Evolutionary conservation across 2,888 invertebrate genomes (phyloP).

Genomic region (Drosophila austrosaltans): DNA sequence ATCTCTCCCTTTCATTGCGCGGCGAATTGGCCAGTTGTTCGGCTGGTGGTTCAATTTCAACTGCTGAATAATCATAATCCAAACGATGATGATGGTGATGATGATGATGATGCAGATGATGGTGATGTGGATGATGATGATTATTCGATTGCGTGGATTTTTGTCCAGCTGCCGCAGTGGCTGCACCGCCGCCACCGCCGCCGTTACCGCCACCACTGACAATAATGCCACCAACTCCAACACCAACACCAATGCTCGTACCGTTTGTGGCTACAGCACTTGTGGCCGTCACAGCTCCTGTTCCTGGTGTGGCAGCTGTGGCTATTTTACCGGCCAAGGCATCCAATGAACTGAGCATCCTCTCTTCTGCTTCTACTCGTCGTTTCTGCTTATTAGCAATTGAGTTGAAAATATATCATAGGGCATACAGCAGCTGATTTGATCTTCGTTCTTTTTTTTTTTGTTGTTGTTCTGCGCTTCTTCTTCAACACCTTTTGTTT

Average conservation of each 20-base stretch:
- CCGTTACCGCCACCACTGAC: constrained; percentile 47
- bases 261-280: constrained; percentile 55
- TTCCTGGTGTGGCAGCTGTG: constrained; percentile 86
- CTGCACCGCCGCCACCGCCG: constrained; percentile 38
- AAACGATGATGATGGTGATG: constrained; percentile 57
- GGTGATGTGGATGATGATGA: constrained; percentile 54
- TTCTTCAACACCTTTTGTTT: not conserved
- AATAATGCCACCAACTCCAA: constrained; percentile 7
- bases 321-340: constrained; percentile 95
- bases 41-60: constrained; percentile 68
- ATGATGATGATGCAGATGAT: constrained; percentile 6
- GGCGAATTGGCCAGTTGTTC: constrained; percentile 71
- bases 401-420: not conserved
- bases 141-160: constrained; percentile 55
- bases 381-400: not conserved
- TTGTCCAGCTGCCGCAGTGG: constrained; percentile 73
- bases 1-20: constrained; percentile 59
- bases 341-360: constrained; percentile 92
- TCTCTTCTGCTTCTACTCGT: not conserved
- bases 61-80: constrained; percentile 74
- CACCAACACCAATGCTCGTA: not conserved
- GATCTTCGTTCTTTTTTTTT: too few species aligned
- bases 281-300: constrained; percentile 80
- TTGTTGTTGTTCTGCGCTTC: not conserved
- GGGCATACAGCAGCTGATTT: constrained; percentile 10